These are phyloP conservation scores for Cebidichthys violaceus DNA, from an alignment of 2,113 vertebrate genomes.

Conservation along the genomic window DNA sequence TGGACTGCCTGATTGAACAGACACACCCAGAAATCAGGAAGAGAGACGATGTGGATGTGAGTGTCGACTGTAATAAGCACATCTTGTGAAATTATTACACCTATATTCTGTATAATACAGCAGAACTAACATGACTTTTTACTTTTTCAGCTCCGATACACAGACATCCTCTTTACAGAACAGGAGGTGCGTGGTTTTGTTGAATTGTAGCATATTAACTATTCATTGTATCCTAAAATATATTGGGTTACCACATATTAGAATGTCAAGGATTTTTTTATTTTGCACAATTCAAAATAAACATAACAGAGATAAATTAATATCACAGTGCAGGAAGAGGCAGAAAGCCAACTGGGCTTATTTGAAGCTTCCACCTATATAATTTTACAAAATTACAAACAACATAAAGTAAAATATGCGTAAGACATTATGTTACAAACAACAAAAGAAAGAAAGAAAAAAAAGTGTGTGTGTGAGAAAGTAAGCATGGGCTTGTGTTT, in stretches of 20 bases:
- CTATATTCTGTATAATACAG: not conserved
- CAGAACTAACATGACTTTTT: not conserved
- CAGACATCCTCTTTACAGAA: conserved; percentile 98
- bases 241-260: not conserved
- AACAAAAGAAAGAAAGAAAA: no score
- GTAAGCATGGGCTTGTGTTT: no score
- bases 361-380: no score
- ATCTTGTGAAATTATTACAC: not conserved
- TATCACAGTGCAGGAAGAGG: no score
- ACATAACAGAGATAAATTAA: no score
- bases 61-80: conserved; percentile 64
- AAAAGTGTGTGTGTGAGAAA: no score
- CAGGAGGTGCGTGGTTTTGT: conserved; percentile 90
- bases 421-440: no score
- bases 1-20: conserved; percentile 98
- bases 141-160: conserved; percentile 93
- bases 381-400: no score
- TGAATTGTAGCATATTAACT: not conserved
- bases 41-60: conserved; percentile 94
- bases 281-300: no score
- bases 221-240: not conserved
- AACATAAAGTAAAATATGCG: no score
- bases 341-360: no score
- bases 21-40: conserved; percentile 98
- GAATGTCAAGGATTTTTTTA: not conserved